Evolutionary conservation across 2,888 invertebrate species (phyloP), one percentile per base, ranked within the genome.

Genomic region (Drymonia ruficornis): DNA sequence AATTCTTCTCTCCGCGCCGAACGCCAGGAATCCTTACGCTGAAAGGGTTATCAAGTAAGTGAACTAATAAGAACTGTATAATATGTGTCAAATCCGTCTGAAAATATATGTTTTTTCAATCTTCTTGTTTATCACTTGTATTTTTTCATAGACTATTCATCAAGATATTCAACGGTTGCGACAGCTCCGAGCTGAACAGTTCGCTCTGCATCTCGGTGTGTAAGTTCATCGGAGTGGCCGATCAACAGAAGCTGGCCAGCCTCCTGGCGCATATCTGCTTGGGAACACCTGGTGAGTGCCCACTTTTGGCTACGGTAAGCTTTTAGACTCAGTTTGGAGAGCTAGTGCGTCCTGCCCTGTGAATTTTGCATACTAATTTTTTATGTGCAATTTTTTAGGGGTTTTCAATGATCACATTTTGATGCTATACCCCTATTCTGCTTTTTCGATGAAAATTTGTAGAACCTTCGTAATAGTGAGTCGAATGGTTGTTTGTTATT

Each of bases 1-100:
- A 61, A 94, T 98, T 13, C 88, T 98, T 40, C 91, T 98, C 50
- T 96, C 97, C 0, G 96, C 97, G 4, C 95, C 97, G 0, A 96
- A 95, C 53, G 95, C 96, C 0, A 94, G 95, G 51, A 94, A 95
- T 63, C 94, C 95, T n/a, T 97, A 96, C 76, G 95, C 96, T 15
- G 96, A 96, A 23, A 94, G 95, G 73, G 96, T 98, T 43, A 93
- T 98, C 59, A 97, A 89, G 92, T 92, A 74, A 83, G 87, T 81
- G 9, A 28, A 13, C 13, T 0, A 13, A 36, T 9, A 4, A 4
- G 13, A 11, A 36, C 4, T 13, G n/a, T 36, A 11, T 5, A n/a
- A 34, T 34, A 8, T 12, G 31, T 34, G 31, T 34, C n/a, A n/a
- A n/a, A n/a, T n/a, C n/a, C n/a, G n/a, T n/a, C n/a, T n/a, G n/a